Evolutionary conservation across 2,797 vertebrate genomes (phyloP), one percentile per base, ranked within the genome.

Genomic region (Schizopygopsis pylzovi): DNA sequence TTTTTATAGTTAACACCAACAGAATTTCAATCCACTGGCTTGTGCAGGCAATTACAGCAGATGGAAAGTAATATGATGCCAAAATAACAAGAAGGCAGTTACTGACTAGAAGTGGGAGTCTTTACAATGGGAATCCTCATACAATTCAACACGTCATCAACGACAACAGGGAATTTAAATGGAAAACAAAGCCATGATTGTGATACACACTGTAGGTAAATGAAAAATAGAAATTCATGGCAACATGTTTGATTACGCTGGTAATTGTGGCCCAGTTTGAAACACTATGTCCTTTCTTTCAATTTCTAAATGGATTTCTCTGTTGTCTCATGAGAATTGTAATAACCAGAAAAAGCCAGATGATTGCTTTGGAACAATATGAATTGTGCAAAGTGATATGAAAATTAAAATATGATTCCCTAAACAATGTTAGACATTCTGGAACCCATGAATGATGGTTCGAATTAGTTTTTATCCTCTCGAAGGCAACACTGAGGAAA

Each of bases 11-110:
- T 22, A 37, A 43, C 25, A 65, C 47, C 56, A 75, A 86, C 61
- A 72, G 12, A 28, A 79, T 61, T 83, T 56, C 43, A 47, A 25
- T 56, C 81, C 76, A 79, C 37, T 13, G 81, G 45, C 67, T 67
- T 80, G 79, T 39, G 49, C n/a, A 79, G 45, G 37, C 80, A 76
- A 79, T 88, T 80, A 86, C 45, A 52, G 54, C 71, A 75, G 84
- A 77, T 56, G 65, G 76, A 65, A 75, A 83, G 49, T 59, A 83
- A 65, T 59, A 88, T 39, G 76, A 82, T 79, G 41, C 70, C 59
- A 28, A 61, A 82, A 47, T 67, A 65, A 59, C 70, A 83, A 75
- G 9, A 13, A 6, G 49, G 70, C 54, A 68, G 67, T 56, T 77
- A 52, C 56, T 45, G 61, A 85, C 22, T 15, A 65, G 84, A 75